Evolutionary conservation across 2,888 invertebrate species (phyloP), one percentile per base, ranked within the genome.

Genomic region (Folsomia manolachei): DNA sequence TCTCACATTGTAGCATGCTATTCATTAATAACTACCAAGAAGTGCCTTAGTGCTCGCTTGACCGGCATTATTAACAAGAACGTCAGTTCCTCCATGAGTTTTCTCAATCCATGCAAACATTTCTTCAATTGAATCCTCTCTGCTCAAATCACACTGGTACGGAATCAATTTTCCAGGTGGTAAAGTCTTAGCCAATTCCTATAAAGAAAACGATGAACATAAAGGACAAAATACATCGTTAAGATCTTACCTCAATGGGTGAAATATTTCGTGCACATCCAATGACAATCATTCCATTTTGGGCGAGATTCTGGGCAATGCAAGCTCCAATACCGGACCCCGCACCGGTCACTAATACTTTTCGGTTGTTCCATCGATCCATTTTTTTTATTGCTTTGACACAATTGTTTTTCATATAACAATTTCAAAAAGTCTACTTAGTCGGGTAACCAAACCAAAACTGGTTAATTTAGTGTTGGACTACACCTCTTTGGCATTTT

Each of bases 261-360:
- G 63, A 61, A 0, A 24, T 64, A 24, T 73, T 73, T 51, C 77
- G 60, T 1, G 77, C 75, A 63, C 73, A 75, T 0, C 73, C 75
- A 65, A 77, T 60, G 11, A 77, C 77, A 61, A 63, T 70, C 26
- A 77, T 25, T 0, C 75, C 75, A 64, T 75, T 1, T 63, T 66
- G 60, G 1, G 72, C 75, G 26, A 77, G 65, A 11, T 53, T 61
- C 18, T 66, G 39, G 11, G 62, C 61, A 23, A 67, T 21, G 9
- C 18, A 19, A 1, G 63, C 61, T 19, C 71, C 71, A 18, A 71
- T 71, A 18, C 71, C 71, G 39, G 61, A 61, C 1, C 70, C 61
- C 1, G 66, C 67, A 24, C 71, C 75, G 0, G 76, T 76, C 0
- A 76, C 76, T 2, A 77, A 51, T 1, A 75, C 76, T 1, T 71